Evolutionary conservation across 2,113 vertebrate genomes (phyloP).

Genomic region (Ariopsis seemanni): DNA sequence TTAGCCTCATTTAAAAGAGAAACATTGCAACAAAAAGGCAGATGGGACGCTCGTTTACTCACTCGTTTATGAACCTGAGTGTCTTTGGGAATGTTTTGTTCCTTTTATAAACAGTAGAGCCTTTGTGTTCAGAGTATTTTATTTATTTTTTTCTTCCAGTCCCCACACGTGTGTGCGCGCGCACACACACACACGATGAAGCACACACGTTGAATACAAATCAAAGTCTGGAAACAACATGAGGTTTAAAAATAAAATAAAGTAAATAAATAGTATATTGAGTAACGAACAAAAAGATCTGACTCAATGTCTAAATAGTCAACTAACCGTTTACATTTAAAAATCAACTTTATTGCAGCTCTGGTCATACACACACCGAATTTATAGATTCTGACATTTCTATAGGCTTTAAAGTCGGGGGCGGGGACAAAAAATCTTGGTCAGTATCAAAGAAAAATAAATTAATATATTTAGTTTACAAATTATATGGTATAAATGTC

Average conservation of each 20-base stretch:
- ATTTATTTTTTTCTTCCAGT: neutral
- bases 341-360: neutral
- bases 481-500: neutral
- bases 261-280: neutral
- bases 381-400: neutral
- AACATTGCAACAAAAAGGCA: conserved; percentile 66
- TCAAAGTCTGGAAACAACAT: neutral
- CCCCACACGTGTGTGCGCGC: neutral
- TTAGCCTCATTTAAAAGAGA: conserved; percentile 68
- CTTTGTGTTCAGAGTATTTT: conserved; percentile 8
- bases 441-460: neutral
- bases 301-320: neutral
- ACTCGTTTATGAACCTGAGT: conserved; percentile 65
- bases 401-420: neutral
- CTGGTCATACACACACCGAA: neutral
- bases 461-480: neutral
- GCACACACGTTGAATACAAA: neutral
- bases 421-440: neutral
- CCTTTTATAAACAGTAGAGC: conserved; percentile 52
- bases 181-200: neutral
- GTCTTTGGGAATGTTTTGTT: conserved; percentile 60
- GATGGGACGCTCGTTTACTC: conserved; percentile 70
- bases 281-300: neutral
- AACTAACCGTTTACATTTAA: neutral
- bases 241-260: neutral